Evolutionary conservation across 1,140 invertebrate genomes (phyloP).

Genomic region (Zaprionus nigranus): DNA sequence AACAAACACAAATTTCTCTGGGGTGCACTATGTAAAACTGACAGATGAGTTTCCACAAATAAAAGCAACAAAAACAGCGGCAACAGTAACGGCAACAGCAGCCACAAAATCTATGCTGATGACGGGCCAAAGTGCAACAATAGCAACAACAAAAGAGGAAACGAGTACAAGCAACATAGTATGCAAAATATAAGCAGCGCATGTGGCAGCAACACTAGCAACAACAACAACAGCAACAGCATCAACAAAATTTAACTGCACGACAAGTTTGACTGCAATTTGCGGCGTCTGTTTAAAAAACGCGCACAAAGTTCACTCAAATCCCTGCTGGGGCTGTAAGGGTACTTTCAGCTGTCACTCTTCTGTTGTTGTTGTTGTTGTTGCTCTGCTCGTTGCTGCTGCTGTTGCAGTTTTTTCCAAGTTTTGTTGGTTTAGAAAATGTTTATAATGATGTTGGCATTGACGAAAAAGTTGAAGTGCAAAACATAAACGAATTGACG

Average conservation of each 20-base stretch:
- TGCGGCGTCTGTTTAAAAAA: conserved; percentile 53
- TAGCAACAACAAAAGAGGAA: conserved; percentile 5
- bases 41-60: conserved; percentile 68
- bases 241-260: conserved; percentile 50
- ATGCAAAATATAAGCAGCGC: conserved; percentile 15
- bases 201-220: conserved; percentile 30
- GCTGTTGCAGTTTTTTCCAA: conserved; percentile 32
- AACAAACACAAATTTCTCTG: conserved; percentile 79
- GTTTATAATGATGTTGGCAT: conserved; percentile 41
- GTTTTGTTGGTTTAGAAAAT: conserved; percentile 47
- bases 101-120: conserved; percentile 43
- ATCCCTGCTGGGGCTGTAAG: conserved; percentile 31
- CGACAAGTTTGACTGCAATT: conserved; percentile 54
- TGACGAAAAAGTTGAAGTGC: conserved; percentile 13
- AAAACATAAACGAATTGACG: conserved; percentile 18
- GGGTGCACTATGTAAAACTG: conserved; percentile 80
- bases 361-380: conserved; percentile 5
- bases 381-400: not conserved
- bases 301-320: conserved; percentile 35
- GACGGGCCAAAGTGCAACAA: conserved; percentile 39
- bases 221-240: conserved; percentile 4
- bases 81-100: conserved; percentile 2
- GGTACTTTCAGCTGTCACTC: conserved; percentile 12
- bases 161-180: conserved; percentile 33
- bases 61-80: conserved; percentile 22